Evolutionary conservation across 37 sponge, comb jelly and placozoan species (phyloP), one percentile per base, ranked within the genome.

Genomic region (Amphimedon queenslandica): DNA sequence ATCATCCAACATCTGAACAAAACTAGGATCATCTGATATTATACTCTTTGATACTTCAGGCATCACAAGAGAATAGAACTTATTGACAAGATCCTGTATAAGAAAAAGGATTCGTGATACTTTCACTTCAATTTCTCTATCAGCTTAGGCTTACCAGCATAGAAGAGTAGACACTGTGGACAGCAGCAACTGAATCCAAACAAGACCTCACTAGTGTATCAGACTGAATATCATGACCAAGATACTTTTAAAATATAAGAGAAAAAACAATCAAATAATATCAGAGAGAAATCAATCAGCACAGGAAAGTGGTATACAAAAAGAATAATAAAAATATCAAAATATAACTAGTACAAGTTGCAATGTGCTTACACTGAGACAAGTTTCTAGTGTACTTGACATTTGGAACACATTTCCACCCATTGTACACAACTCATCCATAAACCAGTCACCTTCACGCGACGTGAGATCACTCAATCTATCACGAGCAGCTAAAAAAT

Each of bases 351-450:
- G n/a, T n/a, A n/a, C 13, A 47, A 47, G 51, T 47, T 47, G 51
- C 13, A 8, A 47, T 13, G 8, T 13, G 2, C 80, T 64, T 42
- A 83, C 76, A n/a, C 47, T 38, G 55, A 82, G 28, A 42, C 91
- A 85, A 64, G 70, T 70, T 57, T 90, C 82, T 58, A 90, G 57
- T 56, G 80, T 76, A 1, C 61, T 51, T 20, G 83, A 47, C 79
- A 94, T 82, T 67, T 94, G 95, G 2, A 80, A 81, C 60, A 90
- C 95, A 65, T 90, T 94, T 0, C 90, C 84, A 80, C 95, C 87
- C 91, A 94, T 94, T 30, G 95, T 97, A 64, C 82, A 89, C 32
- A 97, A 87, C 78, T 97, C 98, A 43, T 97, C 98, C 70, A 97
- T 73, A 72, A 97, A 97, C 94, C 94, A 97, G 76, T 97, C 94